Percentiles rank a stretch among this genome's conserved stretches.
phyloP scores from a whole-genome alignment of 1,140 invertebrate genomes.

The Eurosta solidaginis region DNA sequence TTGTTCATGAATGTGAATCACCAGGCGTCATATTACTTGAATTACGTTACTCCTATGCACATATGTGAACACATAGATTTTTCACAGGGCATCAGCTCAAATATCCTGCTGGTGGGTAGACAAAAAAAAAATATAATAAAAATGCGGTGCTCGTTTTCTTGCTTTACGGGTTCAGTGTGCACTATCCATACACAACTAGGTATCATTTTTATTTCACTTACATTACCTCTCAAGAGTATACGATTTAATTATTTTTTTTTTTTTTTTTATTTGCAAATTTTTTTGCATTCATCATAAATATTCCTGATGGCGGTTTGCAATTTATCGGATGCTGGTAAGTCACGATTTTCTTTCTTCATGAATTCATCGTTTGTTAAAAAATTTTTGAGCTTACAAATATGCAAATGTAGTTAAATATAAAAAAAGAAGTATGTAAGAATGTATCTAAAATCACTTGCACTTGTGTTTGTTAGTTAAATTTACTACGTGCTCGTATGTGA shows the following conservation, averaged over 20 bases:
- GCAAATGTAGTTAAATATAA: neutral
- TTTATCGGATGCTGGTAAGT: slow-evolving; percentile 56
- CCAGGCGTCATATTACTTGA: slow-evolving; percentile 16
- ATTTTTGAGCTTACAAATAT: neutral
- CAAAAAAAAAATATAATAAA: neutral
- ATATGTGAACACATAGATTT: neutral
- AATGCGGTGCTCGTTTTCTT: slow-evolving; percentile 14
- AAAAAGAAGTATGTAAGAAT: slow-evolving; percentile 11
- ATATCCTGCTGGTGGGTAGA: slow-evolving; percentile 59
- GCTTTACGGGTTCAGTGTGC: neutral
- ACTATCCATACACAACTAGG: slow-evolving; percentile 2
- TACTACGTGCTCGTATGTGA: too few species aligned
- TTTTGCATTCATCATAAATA: neutral
- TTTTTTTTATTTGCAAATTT: neutral
- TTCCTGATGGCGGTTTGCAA: slow-evolving; percentile 26
- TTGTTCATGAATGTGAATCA: neutral
- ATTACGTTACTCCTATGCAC: neutral
- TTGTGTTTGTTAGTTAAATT: neutral
- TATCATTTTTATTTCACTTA: slow-evolving; percentile 18
- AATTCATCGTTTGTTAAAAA: slow-evolving; percentile 11
- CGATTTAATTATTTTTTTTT: neutral
- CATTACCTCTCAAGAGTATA: neutral
- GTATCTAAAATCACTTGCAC: neutral
- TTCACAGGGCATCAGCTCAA: slow-evolving; percentile 41
- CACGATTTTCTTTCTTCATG: slow-evolving; percentile 44